Evolutionary conservation across 2,888 invertebrate genomes (phyloP).

Genomic region (Brenthis hecate): DNA sequence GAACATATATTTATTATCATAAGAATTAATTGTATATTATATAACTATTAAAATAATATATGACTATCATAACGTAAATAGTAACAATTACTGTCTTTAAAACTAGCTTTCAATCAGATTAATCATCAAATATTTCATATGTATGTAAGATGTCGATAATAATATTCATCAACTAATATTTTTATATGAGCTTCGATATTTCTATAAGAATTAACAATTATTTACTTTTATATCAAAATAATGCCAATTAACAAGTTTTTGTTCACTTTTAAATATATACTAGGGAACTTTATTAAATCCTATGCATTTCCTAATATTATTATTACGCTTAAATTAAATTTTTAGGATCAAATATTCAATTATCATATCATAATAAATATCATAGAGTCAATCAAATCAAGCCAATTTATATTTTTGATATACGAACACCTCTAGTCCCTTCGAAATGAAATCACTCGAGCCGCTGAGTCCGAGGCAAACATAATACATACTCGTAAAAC

Average conservation of each 20-base stretch:
- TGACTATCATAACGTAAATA: conserved; percentile 20
- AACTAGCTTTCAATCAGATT: conserved; percentile 24
- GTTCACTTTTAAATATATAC: neutral
- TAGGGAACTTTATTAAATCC: neutral
- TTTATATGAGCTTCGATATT: conserved; percentile 16
- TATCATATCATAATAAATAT: conserved; percentile 14
- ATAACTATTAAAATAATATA: conserved; percentile 17
- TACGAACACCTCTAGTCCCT: conserved; percentile 9
- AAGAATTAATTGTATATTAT: conserved; percentile 35
- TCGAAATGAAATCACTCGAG: conserved; percentile 7
- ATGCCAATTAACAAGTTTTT: neutral
- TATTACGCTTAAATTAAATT: conserved; percentile 5
- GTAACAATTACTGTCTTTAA: conserved; percentile 19
- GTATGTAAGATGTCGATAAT: conserved; percentile 17
- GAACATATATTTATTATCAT: conserved; percentile 27
- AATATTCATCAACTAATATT: conserved; percentile 13
- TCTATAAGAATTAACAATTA: conserved; percentile 11
- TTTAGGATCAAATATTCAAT: conserved; percentile 8
- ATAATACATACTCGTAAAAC: conserved; percentile 22
- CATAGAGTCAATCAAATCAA: neutral
- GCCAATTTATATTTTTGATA: conserved; percentile 12
- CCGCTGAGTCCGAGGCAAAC: conserved; percentile 1
- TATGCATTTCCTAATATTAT: conserved; percentile 1
- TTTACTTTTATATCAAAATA: conserved; percentile 7
- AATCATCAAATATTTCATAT: conserved; percentile 12